These are phyloP conservation scores for Megalonaias nervosa DNA, from an alignment of 1,140 invertebrate species.

Conservation along the genomic window DNA sequence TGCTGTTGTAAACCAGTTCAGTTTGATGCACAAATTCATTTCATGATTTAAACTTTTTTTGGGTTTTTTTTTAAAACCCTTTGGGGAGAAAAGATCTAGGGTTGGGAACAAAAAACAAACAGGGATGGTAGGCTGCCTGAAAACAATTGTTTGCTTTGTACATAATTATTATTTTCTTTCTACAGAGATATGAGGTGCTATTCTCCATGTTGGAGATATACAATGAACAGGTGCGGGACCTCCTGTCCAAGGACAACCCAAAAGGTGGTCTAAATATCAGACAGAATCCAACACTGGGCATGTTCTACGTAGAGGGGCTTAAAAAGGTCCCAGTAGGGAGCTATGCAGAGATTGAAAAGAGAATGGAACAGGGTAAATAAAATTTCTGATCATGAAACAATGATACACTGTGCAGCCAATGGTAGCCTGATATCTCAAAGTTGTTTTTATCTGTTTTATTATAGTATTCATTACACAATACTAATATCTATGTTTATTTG, in stretches of 20 bases:
- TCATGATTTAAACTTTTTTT: too few relatives aligned
- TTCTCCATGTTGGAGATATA: conserved; percentile 74
- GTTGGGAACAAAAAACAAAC: too few relatives aligned
- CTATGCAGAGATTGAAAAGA: conserved; percentile 70
- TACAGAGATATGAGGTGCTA: conserved; percentile 69
- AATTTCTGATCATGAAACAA: background rate
- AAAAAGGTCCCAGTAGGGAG: conserved; percentile 71
- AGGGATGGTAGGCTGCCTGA: too few relatives aligned
- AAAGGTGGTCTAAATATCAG: conserved; percentile 70
- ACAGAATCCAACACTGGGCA: conserved; percentile 70
- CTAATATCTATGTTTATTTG: too few relatives aligned
- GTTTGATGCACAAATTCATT: too few relatives aligned
- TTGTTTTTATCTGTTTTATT: too few relatives aligned
- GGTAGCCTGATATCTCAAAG: too few relatives aligned
- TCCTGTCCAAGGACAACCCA: conserved; percentile 69
- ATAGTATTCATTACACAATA: too few relatives aligned
- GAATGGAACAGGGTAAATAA: conserved; percentile 70
- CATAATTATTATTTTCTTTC: conserved; percentile 20
- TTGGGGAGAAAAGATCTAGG: too few relatives aligned
- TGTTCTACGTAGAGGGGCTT: conserved; percentile 71
- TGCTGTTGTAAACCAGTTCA: too few relatives aligned
- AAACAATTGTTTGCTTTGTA: background rate
- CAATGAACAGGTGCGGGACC: conserved; percentile 72
- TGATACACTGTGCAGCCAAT: too few relatives aligned
- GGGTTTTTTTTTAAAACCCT: too few relatives aligned